Evolutionary conservation across 2,888 invertebrate species (phyloP).

Genomic region (Timema podura): DNA sequence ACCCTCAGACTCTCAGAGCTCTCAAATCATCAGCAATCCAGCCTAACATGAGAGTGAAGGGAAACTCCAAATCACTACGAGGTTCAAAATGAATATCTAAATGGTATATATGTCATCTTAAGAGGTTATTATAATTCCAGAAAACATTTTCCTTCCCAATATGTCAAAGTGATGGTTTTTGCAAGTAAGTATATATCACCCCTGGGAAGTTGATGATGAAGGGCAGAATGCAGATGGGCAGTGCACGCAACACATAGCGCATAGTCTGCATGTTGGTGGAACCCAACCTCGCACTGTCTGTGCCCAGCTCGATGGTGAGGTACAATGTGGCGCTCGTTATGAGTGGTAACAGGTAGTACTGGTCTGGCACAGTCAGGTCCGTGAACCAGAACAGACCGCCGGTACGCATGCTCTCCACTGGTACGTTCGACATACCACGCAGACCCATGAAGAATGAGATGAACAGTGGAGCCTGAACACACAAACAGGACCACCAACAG

Average conservation of each 20-base stretch:
- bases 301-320: slow-evolving; percentile 77
- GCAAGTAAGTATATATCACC: slow-evolving; percentile 43
- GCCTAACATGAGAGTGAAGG: too few species aligned
- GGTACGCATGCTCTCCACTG: slow-evolving; percentile 81
- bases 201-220: slow-evolving; percentile 85
- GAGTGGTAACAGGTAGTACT: slow-evolving; percentile 79
- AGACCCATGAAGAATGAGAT: slow-evolving; percentile 88
- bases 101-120: too few species aligned
- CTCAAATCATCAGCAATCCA: too few species aligned
- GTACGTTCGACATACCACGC: slow-evolving; percentile 81
- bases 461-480: slow-evolving; percentile 71
- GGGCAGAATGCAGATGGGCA: slow-evolving; percentile 78
- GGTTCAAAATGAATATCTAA: too few species aligned
- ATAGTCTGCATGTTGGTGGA: slow-evolving; percentile 64
- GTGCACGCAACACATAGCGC: slow-evolving; percentile 67
- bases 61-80: too few species aligned
- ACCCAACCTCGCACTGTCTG: slow-evolving; percentile 66
- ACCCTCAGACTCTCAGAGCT: too few species aligned
- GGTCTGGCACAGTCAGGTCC: slow-evolving; percentile 88
- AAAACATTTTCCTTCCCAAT: too few species aligned
- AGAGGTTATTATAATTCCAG: too few species aligned
- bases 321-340: slow-evolving; percentile 79
- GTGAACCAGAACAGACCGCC: slow-evolving; percentile 93
- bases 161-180: too few species aligned
- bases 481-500: not conserved